Evolutionary conservation across 1,140 invertebrate species (phyloP), one percentile per base, ranked within the genome.

Genomic region (Catajapyx aquilonaris): DNA sequence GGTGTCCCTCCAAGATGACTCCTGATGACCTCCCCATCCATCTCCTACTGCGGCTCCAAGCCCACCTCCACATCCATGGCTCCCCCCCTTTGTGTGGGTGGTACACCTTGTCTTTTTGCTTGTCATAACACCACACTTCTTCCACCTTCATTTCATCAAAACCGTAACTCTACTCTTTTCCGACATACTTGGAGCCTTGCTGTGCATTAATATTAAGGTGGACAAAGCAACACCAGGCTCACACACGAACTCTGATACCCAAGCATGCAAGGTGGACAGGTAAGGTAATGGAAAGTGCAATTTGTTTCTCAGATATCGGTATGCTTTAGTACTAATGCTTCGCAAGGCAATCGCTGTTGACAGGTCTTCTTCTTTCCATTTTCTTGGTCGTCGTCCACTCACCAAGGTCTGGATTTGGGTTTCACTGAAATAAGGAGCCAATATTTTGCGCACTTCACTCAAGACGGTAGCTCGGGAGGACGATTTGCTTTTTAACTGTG

Each of bases 71-170:
- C n/a, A n/a, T n/a, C n/a, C n/a, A n/a, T n/a, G n/a, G n/a, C 18
- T 31, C 13, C 5, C 15, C 30, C 5, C 18, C 18, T 3, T 3
- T 3, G 18, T 31, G 30, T 3, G 30, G 30, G 18, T 17, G 13
- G 3, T 15, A 3, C 15, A 31, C 18, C 18, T 31, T 7, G 18
- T 31, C 30, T 3, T 31, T 7, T 5, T 13, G 5, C 7, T 13
- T 15, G 7, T 31, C 30, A 7, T 31, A 31, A 7, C 30, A 31
- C 3, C 15, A 15, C 3, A 13, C 3, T 15, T 17, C 30, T 5
- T 31, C 30, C 7, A 31, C 30, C 5, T 31, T 31, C 30, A 31
- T 31, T 3, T 31, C 30, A 7, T 31, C 30, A 31, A 31, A 31
- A 3, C 3, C 3, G 30, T 17, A 15, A 31, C 3, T 7, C 18